phyloP scores from a whole-genome alignment of 2,113 vertebrate species.

The Dicerorhinus sumatrensis region DNA sequence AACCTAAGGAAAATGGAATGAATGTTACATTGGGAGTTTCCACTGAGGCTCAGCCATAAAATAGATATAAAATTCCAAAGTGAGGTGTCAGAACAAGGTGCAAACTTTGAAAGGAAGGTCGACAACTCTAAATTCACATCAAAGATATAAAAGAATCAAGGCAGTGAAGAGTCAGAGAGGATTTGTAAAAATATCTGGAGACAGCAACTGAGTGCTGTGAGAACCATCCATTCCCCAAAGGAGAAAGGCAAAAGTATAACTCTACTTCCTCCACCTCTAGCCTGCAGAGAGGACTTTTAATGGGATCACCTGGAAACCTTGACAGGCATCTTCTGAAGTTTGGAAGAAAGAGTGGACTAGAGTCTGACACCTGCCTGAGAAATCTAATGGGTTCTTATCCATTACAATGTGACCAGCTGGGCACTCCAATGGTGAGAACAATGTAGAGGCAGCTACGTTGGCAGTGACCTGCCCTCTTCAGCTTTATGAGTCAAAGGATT shows the following conservation, averaged over 20 bases:
- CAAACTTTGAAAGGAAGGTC: background rate
- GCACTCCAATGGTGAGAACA: background rate
- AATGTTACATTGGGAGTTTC: background rate
- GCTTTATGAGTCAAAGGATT: background rate
- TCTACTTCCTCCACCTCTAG: background rate
- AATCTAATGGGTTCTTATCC: background rate
- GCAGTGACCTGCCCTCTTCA: background rate
- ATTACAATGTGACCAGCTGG: background rate
- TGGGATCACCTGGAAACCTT: background rate
- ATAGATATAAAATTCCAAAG: background rate
- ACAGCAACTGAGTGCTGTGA: background rate
- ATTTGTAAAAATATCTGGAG: background rate
- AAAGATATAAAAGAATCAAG: background rate
- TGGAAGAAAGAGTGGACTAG: background rate
- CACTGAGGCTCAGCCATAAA: background rate
- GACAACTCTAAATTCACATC: background rate
- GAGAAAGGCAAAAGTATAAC: background rate
- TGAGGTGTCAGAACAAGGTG: background rate
- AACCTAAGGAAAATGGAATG: background rate
- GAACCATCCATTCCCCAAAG: background rate
- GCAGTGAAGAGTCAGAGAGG: background rate
- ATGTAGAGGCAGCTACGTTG: background rate
- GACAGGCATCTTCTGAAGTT: background rate
- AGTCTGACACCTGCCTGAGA: background rate
- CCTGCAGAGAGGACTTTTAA: background rate